Conservation (phyloP, 2,797 vertebrate genomes). For the Erethizon dorsatum region DNA sequence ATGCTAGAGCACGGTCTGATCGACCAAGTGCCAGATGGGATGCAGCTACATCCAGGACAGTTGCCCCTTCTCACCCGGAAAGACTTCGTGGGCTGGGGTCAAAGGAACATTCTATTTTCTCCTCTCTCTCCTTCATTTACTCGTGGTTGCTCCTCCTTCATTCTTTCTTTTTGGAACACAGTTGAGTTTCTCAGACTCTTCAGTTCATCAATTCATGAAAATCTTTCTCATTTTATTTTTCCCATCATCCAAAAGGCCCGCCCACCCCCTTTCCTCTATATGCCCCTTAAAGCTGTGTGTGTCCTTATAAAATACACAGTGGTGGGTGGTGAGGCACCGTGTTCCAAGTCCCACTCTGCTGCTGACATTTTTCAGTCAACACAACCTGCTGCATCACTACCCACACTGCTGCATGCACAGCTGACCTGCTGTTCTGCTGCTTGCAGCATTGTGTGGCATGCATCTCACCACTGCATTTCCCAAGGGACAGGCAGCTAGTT, state of each 20-base stretch:
- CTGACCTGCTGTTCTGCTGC: too few relatives aligned
- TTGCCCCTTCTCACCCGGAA: fast-evolving
- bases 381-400: neutral
- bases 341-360: neutral
- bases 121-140: fast-evolving
- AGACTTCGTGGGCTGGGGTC: too few relatives aligned
- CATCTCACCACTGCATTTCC: fast-evolving
- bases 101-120: neutral
- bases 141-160: fast-evolving
- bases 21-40: neutral
- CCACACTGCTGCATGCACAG: fast-evolving
- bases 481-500: fast-evolving
- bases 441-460: fast-evolving
- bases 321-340: fast-evolving
- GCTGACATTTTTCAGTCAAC: neutral
- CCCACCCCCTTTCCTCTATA: neutral
- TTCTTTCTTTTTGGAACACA: neutral
- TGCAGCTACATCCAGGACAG: fast-evolving
- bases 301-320: neutral
- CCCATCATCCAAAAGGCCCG: neutral
- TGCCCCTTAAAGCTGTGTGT: fast-evolving
- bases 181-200: neutral
- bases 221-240: neutral
- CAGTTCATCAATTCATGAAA: neutral
- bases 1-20: fast-evolving